Percentiles rank a stretch among this genome's conserved stretches.
Evolutionary conservation across 2,888 invertebrate species (phyloP).

Genomic region (Cecidostiba fungosa): DNA sequence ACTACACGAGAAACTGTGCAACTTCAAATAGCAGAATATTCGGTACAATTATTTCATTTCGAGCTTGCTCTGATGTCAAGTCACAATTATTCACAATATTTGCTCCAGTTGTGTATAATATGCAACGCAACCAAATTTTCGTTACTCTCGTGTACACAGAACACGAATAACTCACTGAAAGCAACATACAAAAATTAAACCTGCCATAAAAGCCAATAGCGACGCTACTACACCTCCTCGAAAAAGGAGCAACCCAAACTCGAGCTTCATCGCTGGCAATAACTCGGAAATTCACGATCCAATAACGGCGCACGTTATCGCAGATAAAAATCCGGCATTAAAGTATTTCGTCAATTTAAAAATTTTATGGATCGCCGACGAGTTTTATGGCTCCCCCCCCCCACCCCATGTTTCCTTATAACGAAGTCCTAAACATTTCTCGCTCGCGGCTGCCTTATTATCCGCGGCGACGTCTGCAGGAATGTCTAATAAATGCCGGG

Average conservation of each 20-base stretch:
- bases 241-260: not conserved
- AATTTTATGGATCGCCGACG: constrained; percentile 44
- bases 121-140: too few relatives aligned
- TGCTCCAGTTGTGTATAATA: too few relatives aligned
- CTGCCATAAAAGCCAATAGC: not conserved
- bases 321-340: constrained; percentile 32
- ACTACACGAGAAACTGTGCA: too few relatives aligned
- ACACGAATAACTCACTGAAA: too few relatives aligned
- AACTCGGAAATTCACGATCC: constrained; percentile 31
- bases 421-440: constrained; percentile 59
- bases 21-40: too few relatives aligned
- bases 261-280: not conserved
- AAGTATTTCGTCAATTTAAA: constrained; percentile 47
- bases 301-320: constrained; percentile 32
- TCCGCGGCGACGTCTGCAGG: constrained; percentile 63
- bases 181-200: not conserved
- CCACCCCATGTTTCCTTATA: constrained; percentile 35
- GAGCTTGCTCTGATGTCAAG: too few relatives aligned
- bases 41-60: too few relatives aligned
- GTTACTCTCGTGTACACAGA: not conserved
- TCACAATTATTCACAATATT: too few relatives aligned
- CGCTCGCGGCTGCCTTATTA: constrained; percentile 51
- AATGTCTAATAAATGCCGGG: constrained; percentile 73
- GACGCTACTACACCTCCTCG: too few relatives aligned
- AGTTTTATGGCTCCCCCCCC: constrained; percentile 33